Conservation (phyloP, 2,797 vertebrate species). For the Balearica regulorum region DNA sequence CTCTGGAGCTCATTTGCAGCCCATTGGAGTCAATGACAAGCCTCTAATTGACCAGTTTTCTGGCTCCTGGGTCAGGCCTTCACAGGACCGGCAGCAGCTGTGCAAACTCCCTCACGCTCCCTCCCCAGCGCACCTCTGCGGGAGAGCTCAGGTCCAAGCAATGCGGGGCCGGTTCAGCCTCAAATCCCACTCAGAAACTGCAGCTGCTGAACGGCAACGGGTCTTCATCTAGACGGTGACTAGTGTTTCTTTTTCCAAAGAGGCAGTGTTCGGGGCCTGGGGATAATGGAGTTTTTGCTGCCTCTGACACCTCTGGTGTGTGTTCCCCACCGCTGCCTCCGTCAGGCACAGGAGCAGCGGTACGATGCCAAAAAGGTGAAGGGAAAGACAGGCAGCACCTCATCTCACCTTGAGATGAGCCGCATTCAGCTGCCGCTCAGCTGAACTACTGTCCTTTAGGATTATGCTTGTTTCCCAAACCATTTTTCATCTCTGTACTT, state of each 20-base stretch:
- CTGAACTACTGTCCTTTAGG: background rate
- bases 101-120: constrained; percentile 30
- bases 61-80: constrained; percentile 15
- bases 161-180: background rate
- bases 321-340: background rate
- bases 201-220: background rate
- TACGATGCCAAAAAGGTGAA: fast-evolving
- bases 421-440: fast-evolving
- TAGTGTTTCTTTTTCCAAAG: background rate
- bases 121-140: background rate
- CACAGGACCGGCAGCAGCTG: constrained; percentile 31
- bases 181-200: background rate
- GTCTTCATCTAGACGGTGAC: fast-evolving
- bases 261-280: background rate
- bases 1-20: constrained; percentile 21
- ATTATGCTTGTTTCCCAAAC: background rate
- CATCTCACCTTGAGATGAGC: background rate
- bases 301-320: background rate
- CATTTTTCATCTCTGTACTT: background rate
- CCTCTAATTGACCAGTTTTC: constrained; percentile 46
- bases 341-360: fast-evolving
- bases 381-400: background rate
- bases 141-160: background rate
- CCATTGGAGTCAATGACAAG: constrained; percentile 39
- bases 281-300: background rate